phyloP scores from a whole-genome alignment of 2,797 vertebrate species.

The Taeniopygia guttata region DNA sequence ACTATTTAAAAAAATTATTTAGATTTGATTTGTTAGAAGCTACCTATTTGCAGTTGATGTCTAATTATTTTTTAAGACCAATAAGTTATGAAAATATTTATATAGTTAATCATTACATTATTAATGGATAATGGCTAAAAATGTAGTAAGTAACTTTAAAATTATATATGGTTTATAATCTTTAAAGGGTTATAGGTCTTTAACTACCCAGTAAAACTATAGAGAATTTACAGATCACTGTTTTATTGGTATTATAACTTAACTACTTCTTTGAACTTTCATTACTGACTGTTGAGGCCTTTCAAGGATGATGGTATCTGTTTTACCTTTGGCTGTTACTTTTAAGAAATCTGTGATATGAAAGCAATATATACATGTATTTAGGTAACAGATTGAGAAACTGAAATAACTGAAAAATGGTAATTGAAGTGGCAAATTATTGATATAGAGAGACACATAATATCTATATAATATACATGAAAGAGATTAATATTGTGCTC shows the following conservation, averaged over 20 bases:
- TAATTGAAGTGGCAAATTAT: neutral
- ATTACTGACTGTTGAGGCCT: constrained; percentile 15
- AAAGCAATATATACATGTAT: neutral
- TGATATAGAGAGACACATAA: neutral
- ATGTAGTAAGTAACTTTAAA: constrained; percentile 40
- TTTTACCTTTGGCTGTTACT: constrained; percentile 8
- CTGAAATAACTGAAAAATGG: neutral
- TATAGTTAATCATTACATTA: constrained; percentile 29
- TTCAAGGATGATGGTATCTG: constrained; percentile 26
- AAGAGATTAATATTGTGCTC: neutral
- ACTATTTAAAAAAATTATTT: neutral
- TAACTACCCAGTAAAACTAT: constrained; percentile 50
- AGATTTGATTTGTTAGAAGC: neutral
- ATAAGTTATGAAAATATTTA: neutral
- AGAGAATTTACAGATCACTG: constrained; percentile 51
- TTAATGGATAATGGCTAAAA: constrained; percentile 42
- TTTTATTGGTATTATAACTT: constrained; percentile 58
- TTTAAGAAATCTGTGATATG: neutral
- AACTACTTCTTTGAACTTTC: constrained; percentile 33
- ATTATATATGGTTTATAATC: constrained; percentile 48
- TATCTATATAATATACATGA: neutral
- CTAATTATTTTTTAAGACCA: neutral
- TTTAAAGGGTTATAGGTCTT: constrained; percentile 45
- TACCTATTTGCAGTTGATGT: neutral
- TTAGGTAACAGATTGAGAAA: neutral